Percentiles rank a stretch among this genome's conserved stretches.
Conservation (phyloP, 2,113 vertebrate genomes). For the Eurystomus gularis region DNA sequence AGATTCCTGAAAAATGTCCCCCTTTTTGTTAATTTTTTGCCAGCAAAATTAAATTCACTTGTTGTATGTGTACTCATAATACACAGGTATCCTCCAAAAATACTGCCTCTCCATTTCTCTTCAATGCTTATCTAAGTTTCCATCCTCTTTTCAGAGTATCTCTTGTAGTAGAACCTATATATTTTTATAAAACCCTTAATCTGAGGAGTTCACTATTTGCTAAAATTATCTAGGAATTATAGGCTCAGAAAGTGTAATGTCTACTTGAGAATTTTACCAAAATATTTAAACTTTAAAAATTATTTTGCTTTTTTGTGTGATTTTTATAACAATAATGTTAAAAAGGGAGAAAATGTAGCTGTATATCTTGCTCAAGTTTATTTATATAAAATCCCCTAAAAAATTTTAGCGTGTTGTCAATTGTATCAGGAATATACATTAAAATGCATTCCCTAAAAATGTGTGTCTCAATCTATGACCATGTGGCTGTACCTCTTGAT, state of each 20-base stretch:
- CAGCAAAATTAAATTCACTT: not conserved
- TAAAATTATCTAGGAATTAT: not conserved
- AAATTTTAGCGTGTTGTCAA: not conserved
- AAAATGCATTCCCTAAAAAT: not conserved
- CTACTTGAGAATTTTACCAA: not conserved
- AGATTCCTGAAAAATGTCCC: not conserved
- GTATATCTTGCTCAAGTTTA: not conserved
- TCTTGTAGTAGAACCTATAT: not conserved
- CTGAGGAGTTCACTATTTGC: not conserved
- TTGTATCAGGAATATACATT: not conserved
- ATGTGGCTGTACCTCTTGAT: not conserved
- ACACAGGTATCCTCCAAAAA: not conserved
- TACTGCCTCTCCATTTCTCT: not conserved
- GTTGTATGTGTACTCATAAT: not conserved
- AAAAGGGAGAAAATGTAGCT: not conserved
- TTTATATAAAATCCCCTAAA: not conserved
- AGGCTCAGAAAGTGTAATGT: not conserved
- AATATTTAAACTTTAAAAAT: not conserved
- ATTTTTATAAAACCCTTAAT: not conserved
- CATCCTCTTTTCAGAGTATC: not conserved
- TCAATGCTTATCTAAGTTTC: not conserved
- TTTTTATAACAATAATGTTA: not conserved
- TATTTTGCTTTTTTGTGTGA: not conserved
- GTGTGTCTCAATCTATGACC: not conserved
- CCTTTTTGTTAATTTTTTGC: not conserved